Evolutionary conservation across 2,888 invertebrate species (phyloP), one percentile per base, ranked within the genome.

Genomic region (Melipona bicolor): DNA sequence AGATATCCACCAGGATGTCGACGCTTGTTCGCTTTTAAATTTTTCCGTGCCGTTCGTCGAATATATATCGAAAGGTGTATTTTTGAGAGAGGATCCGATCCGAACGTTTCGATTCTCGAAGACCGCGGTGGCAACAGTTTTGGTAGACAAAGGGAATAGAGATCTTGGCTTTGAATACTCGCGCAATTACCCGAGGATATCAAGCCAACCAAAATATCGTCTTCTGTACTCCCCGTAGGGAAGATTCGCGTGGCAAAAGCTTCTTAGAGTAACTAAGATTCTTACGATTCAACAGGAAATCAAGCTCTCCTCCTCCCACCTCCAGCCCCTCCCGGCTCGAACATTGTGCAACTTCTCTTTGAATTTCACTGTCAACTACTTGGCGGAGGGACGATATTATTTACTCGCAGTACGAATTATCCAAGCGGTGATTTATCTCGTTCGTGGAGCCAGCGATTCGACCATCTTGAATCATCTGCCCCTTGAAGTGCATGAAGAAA

Each of bases 141-240:
- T 36, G 4, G 2, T n/a, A 15, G 56, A 4, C 56, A n/a, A 56
- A 56, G n/a, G 13, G 2, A 61, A 19, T 0, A 1, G 24, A 21
- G 43, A 24, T 43, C 24, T 36, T 54, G 5, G 36, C n/a, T 49
- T n/a, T 21, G 32, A 64, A 50, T 64, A 36, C 19, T 65, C 11
- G 77, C 15, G 13, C 70, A 17, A 52, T 82, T 70, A 43, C 43
- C 32, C 64, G 64, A n/a, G n/a, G 19, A 50, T 61, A 56, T 15
- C 19, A 6, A n/a, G 24, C 6, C 15, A 27, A 19, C 9, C 2
- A 21, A 68, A 50, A 61, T 27, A 21, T 32, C 43, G 43, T 43
- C 61, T 32, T 27, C 15, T n/a, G 13, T n/a, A 32, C 15, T 32
- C 15, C 4, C 15, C 24, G 19, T 19, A 24, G 43, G 43, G 11